Conservation (phyloP, 2,113 vertebrate species). For the Vulpes vulpes region DNA sequence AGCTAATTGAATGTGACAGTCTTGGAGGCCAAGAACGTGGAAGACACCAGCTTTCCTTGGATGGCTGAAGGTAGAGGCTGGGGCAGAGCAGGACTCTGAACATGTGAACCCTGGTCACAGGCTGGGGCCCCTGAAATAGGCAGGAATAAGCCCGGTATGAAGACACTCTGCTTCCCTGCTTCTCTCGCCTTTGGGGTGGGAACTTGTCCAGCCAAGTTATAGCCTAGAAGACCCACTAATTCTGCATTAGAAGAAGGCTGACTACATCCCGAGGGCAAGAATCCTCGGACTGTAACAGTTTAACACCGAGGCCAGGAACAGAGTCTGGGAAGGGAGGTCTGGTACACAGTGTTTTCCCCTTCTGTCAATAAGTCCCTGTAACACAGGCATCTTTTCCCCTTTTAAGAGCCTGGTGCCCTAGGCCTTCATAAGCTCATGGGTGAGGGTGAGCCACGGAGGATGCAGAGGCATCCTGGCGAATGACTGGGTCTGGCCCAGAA, state of each 20-base stretch:
- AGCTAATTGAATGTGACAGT: background rate
- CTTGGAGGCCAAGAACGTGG: background rate
- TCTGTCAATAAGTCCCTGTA: background rate
- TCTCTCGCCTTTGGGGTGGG: background rate
- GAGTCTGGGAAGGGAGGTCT: background rate
- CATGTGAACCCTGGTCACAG: background rate
- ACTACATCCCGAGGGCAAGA: background rate
- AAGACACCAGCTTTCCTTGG: background rate
- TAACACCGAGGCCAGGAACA: background rate
- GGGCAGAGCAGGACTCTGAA: background rate
- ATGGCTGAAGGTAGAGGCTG: background rate
- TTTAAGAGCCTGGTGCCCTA: background rate
- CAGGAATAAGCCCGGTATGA: background rate
- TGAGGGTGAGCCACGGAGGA: background rate
- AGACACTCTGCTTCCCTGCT: rapidly evolving
- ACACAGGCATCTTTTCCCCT: background rate
- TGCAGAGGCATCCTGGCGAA: background rate
- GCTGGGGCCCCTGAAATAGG: background rate
- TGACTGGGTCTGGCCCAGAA: background rate
- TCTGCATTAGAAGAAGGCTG: background rate
- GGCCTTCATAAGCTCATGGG: background rate
- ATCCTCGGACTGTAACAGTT: background rate
- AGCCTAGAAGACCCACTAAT: background rate
- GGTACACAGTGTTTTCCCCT: background rate
- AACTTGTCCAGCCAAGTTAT: background rate